phyloP scores from a whole-genome alignment of 2,888 invertebrate species.

The Phytoseiulus persimilis region DNA sequence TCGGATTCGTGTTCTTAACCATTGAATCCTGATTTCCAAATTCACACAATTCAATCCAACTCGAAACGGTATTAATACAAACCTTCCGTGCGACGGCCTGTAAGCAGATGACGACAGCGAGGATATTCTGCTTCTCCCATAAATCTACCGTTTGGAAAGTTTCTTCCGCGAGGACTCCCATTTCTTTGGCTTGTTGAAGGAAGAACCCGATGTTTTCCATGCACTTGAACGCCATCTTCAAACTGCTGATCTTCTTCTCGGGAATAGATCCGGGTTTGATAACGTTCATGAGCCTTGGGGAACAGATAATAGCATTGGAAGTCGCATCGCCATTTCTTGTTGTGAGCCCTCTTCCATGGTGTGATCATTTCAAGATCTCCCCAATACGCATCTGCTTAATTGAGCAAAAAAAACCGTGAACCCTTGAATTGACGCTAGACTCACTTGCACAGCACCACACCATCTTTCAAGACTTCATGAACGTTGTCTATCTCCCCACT shows the following conservation, averaged over 20 bases:
- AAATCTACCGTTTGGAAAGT: slow-evolving; percentile 95
- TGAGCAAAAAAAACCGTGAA: too few species aligned
- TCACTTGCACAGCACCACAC: slow-evolving; percentile 80
- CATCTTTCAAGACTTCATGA: slow-evolving; percentile 76
- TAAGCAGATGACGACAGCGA: slow-evolving; percentile 87
- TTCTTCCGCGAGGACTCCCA: slow-evolving; percentile 87
- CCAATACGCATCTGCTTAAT: too few species aligned
- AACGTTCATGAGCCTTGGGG: slow-evolving; percentile 67
- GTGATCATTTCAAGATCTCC: not conserved
- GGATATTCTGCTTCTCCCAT: slow-evolving; percentile 91
- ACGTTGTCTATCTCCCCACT: slow-evolving; percentile 90
- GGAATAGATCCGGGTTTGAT: slow-evolving; percentile 70
- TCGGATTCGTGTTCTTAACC: slow-evolving; percentile 51
- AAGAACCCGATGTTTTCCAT: slow-evolving; percentile 96
- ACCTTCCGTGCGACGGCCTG: slow-evolving; percentile 92
- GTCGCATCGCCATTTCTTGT: too few species aligned
- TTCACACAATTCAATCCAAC: not conserved
- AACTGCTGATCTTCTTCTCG: slow-evolving; percentile 78
- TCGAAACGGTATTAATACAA: too few species aligned
- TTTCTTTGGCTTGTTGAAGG: slow-evolving; percentile 67
- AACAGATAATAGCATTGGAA: not conserved
- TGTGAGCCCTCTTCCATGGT: too few species aligned
- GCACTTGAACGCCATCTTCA: slow-evolving; percentile 87
- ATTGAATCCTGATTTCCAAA: slow-evolving; percentile 26
- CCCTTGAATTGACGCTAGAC: too few species aligned